Conservation (phyloP, 2,797 vertebrate species). For the Falco cherrug region DNA sequence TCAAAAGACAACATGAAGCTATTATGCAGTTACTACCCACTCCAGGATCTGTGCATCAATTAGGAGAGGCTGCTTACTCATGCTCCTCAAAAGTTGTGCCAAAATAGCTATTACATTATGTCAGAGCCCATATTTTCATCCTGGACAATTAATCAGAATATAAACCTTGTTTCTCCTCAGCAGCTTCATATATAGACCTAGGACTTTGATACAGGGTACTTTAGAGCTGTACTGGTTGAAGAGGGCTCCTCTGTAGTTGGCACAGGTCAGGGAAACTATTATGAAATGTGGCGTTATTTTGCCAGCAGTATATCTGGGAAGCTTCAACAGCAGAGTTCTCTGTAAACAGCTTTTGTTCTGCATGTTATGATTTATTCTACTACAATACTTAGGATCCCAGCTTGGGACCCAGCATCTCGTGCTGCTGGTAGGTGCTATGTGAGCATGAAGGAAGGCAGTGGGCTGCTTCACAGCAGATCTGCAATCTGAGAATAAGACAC, state of each 20-base stretch:
- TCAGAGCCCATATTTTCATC: constrained; percentile 60
- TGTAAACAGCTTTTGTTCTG: constrained; percentile 27
- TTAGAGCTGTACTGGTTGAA: background rate
- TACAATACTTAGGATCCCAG: background rate
- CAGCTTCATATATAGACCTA: background rate
- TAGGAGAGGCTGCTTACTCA: constrained; percentile 69
- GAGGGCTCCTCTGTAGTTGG: background rate
- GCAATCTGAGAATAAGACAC: constrained; percentile 7
- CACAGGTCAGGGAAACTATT: background rate
- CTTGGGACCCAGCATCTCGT: background rate
- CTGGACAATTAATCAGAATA: constrained; percentile 46
- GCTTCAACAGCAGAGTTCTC: background rate
- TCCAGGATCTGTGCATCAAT: constrained; percentile 64
- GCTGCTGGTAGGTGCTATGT: constrained; percentile 27
- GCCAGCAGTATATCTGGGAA: background rate
- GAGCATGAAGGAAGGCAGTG: background rate
- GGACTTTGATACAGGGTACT: background rate
- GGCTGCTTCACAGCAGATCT: constrained; percentile 43
- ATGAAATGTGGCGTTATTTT: background rate
- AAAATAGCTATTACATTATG: constrained; percentile 66
- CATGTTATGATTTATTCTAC: background rate
- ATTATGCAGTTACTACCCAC: constrained; percentile 63
- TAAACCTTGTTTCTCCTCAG: constrained; percentile 38
- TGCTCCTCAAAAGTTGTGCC: constrained; percentile 67
- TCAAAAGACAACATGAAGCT: constrained; percentile 52